Conservation (phyloP, 2,113 vertebrate species). For the Nyctibius bracteatus region DNA sequence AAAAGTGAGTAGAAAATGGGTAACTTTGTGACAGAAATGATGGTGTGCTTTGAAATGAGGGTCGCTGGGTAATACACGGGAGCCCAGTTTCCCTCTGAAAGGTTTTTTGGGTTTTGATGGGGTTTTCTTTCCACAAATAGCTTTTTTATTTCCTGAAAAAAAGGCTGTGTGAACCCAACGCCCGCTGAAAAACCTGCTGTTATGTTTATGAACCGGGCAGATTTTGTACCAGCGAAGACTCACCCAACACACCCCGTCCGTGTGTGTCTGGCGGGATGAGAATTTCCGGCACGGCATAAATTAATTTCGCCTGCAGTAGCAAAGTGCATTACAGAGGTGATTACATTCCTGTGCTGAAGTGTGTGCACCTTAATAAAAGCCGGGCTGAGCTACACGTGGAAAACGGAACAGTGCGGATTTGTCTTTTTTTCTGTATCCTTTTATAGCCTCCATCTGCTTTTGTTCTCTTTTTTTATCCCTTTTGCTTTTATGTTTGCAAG, state of each 20-base stretch:
- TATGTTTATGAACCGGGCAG: neutral
- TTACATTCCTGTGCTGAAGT: neutral
- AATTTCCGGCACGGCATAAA: neutral
- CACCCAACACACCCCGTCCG: neutral
- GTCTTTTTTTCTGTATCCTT: slow-evolving; percentile 19
- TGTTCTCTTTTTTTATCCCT: slow-evolving; percentile 49
- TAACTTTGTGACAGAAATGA: neutral
- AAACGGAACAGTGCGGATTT: slow-evolving; percentile 26
- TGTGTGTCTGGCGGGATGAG: neutral
- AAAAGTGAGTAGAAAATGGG: neutral
- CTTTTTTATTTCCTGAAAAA: neutral
- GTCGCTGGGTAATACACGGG: neutral
- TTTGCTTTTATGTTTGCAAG: slow-evolving; percentile 62
- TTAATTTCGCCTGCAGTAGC: neutral
- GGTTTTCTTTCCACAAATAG: neutral
- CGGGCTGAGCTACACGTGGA: slow-evolving; percentile 10
- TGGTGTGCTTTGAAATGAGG: neutral
- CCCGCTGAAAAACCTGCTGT: neutral
- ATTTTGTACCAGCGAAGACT: neutral
- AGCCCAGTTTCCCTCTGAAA: neutral
- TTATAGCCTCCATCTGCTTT: slow-evolving; percentile 46
- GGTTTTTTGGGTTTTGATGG: neutral
- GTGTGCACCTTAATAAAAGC: slow-evolving; percentile 19
- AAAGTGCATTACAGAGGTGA: slow-evolving; percentile 19
- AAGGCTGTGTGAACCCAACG: neutral